Conservation (phyloP, 2,888 invertebrate species). For the Orthosia gracilis region DNA sequence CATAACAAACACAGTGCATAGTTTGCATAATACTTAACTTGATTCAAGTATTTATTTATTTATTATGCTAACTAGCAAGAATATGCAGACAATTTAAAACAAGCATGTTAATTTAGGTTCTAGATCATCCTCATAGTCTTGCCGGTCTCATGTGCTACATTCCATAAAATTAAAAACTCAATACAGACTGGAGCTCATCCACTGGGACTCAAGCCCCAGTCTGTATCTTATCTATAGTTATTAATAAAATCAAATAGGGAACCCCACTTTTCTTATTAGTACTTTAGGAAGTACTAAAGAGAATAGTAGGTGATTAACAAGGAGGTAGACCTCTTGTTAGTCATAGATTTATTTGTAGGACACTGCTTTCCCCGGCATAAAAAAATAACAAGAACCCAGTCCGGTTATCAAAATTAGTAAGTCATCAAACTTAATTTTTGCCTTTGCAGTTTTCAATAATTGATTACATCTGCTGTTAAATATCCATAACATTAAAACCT, state of each 20-base stretch:
- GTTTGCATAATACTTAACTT: too few relatives aligned
- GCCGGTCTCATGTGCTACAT: neutral
- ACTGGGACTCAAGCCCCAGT: too few relatives aligned
- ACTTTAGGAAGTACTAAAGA: neutral
- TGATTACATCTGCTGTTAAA: slow-evolving; percentile 3
- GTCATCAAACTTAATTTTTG: neutral
- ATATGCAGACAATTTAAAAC: neutral
- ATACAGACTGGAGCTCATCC: too few relatives aligned
- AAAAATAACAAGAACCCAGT: neutral
- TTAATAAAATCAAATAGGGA: neutral
- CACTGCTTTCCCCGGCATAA: neutral
- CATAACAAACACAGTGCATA: neutral
- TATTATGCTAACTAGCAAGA: neutral
- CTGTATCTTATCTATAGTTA: too few relatives aligned
- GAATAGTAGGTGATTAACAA: too few relatives aligned
- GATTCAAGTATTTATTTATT: neutral
- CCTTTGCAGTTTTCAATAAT: neutral
- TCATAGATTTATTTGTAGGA: too few relatives aligned
- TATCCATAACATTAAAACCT: slow-evolving; percentile 2
- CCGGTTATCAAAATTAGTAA: neutral
- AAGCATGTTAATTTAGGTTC: neutral
- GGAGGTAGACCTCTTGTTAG: too few relatives aligned
- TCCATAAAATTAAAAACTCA: neutral
- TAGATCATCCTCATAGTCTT: neutral
- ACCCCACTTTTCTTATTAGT: neutral